phyloP scores from a whole-genome alignment of 2,888 invertebrate genomes.

The Chalcis sispes region DNA sequence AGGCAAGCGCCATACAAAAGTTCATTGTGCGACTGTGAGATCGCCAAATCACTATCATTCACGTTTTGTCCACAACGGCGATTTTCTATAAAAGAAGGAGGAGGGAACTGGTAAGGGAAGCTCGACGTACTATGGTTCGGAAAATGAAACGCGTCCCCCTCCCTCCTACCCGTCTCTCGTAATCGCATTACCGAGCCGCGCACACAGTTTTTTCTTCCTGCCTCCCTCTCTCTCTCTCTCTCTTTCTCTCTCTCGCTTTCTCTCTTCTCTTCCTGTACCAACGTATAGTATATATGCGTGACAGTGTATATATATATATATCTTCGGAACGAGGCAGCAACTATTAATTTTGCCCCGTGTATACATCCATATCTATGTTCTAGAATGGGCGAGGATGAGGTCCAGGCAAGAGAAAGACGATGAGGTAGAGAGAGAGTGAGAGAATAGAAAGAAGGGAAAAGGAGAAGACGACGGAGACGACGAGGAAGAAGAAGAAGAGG shows the following conservation, averaged over 20 bases:
- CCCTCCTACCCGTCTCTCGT: slow-evolving; percentile 61
- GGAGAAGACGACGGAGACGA: too few relatives aligned
- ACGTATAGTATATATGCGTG: too few relatives aligned
- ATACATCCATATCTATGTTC: slow-evolving; percentile 63
- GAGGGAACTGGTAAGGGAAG: slow-evolving; percentile 23
- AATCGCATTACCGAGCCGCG: slow-evolving; percentile 63
- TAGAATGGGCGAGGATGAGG: slow-evolving; percentile 12
- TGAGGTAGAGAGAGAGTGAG: slow-evolving; percentile 12
- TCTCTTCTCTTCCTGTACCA: neutral
- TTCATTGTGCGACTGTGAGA: slow-evolving; percentile 3
- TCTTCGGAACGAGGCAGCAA: slow-evolving; percentile 62
- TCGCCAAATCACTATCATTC: slow-evolving; percentile 42
- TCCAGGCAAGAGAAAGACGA: slow-evolving; percentile 30
- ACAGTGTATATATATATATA: neutral
- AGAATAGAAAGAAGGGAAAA: slow-evolving; percentile 52
- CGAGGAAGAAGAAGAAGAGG: slow-evolving; percentile 53
- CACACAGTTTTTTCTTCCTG: neutral
- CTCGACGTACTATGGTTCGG: neutral
- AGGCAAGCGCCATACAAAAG: slow-evolving; percentile 18
- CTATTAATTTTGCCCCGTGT: slow-evolving; percentile 73
- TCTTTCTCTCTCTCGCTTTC: neutral
- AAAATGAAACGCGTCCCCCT: slow-evolving; percentile 20
- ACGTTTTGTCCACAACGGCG: slow-evolving; percentile 34
- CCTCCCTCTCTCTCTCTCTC: neutral
- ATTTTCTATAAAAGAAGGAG: slow-evolving; percentile 40